A percentile compares a stretch with the other conserved stretches of the same genome.
phyloP scores from a whole-genome alignment of 2,797 vertebrate species.

The Erithacus rubecula region DNA sequence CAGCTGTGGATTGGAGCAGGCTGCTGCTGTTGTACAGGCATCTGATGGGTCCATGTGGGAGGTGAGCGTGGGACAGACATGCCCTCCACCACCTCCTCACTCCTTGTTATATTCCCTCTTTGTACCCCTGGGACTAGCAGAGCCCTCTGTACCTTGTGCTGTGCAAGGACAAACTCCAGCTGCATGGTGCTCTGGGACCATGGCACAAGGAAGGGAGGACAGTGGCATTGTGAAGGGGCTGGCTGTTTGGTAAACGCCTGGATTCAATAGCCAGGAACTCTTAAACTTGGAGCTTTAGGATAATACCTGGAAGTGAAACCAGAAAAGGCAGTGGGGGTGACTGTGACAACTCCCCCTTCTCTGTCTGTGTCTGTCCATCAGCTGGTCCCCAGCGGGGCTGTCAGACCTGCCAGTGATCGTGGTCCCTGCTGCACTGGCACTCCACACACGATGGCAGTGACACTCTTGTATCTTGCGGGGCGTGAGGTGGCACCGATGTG shows the following conservation, averaged over 20 bases:
- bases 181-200: rapidly evolving
- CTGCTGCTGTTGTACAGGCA: background rate
- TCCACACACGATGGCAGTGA: rapidly evolving
- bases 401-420: background rate
- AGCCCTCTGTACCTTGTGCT: background rate
- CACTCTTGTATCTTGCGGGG: background rate
- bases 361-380: rapidly evolving
- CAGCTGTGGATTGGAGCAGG: background rate
- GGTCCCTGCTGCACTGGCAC: background rate
- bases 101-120: background rate
- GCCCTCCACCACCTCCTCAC: background rate
- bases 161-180: background rate
- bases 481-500: background rate
- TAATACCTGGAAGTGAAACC: background rate
- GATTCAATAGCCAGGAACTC: background rate
- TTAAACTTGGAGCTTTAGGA: background rate
- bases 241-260: background rate
- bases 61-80: background rate
- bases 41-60: background rate
- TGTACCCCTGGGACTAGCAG: background rate
- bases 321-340: background rate
- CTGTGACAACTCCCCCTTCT: background rate
- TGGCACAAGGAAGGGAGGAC: rapidly evolving
- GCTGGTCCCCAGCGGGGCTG: background rate
- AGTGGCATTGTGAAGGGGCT: no score